Conservation (phyloP, 53 echinoderm and acorn worm species). For the Hippasteria phrygiana region DNA sequence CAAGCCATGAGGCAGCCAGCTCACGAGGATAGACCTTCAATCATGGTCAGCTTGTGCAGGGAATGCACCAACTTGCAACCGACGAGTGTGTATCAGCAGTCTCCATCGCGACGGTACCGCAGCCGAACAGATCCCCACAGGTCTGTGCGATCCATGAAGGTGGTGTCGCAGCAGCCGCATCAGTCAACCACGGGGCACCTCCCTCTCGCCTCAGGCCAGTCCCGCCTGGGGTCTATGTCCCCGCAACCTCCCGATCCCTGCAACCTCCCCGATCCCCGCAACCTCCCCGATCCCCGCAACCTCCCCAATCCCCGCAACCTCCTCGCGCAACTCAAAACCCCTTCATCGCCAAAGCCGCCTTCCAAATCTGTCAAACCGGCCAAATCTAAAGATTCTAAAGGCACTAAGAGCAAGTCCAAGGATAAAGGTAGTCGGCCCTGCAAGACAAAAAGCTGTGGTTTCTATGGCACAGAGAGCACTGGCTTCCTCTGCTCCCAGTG, state of each 20-base stretch:
- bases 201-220: not conserved
- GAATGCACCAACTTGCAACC: slow-evolving; percentile 39
- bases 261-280: slow-evolving; percentile 11
- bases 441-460: slow-evolving; percentile 73
- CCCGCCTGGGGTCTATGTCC: not conserved
- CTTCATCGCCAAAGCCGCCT: slow-evolving; percentile 22
- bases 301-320: slow-evolving; percentile 28
- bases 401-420: not conserved
- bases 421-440: slow-evolving; percentile 70
- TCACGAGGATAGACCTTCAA: not conserved
- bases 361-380: slow-evolving; percentile 20
- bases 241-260: slow-evolving; percentile 18
- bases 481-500: slow-evolving; percentile 87
- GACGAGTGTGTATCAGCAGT: slow-evolving; percentile 35
- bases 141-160: slow-evolving; percentile 4
- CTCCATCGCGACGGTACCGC: not conserved
- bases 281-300: slow-evolving; percentile 32
- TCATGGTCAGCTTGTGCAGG: slow-evolving; percentile 14
- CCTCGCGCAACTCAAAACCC: slow-evolving; percentile 28
- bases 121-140: slow-evolving; percentile 22
- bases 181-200: not conserved
- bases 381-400: slow-evolving; percentile 22
- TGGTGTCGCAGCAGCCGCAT: slow-evolving; percentile 19
- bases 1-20: not conserved
- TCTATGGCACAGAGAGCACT: slow-evolving; percentile 83